Base-by-base conservation (phyloP, 1,140 invertebrate genomes). In the Eulimnadia texana region DNA sequence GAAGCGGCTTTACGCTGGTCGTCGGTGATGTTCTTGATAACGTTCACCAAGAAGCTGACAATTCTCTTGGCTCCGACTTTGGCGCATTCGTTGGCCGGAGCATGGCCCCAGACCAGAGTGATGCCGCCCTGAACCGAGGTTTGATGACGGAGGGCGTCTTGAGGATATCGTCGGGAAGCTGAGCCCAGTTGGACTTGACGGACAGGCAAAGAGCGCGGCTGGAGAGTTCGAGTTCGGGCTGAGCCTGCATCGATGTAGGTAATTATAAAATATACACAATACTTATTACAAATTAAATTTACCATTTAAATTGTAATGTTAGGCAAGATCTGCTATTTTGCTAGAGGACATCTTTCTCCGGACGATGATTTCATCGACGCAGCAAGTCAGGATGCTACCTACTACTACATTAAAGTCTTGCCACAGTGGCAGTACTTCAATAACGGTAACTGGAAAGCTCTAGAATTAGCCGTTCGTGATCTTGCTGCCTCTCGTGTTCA, bases 401-500 rank as follows among this genome's bases (percentile, higher is more conserved):
- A 67, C 51, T 67, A 68, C 33, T 68, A 68, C 58, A 62, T 66
- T 33, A 69, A 69, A 28, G 66, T 52, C n/a, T 66, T 66, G 0
- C 68, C 68, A 1, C 66, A 68, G 49, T 69, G 66, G 65, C 68
- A 70, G 50, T 52, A 62, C 19, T 63, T 69, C 33, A 69, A 69
- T 56, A 68, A 68, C 47, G 67, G 67, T 16, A 69, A 69, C 59
- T 69, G 68, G 68, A 62, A 62, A 57, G 27, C 22, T 9, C 47
- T 64, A 28, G 63, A 64, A 52, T 47, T 55, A 9, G 63, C 25
- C 0, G 47, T 51, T 20, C 51, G 63, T 0, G 54, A 64, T 24
- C 50, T 56, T 19, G 60, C 60, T 11, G 25, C 23, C 24, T 13
- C 16, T 25, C 60, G 49, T 1, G 50, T 49, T 22, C 6, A 19